Percentiles rank a stretch among this genome's conserved stretches.
Conservation (phyloP, 2,888 invertebrate species). For the Agrochola macilenta region DNA sequence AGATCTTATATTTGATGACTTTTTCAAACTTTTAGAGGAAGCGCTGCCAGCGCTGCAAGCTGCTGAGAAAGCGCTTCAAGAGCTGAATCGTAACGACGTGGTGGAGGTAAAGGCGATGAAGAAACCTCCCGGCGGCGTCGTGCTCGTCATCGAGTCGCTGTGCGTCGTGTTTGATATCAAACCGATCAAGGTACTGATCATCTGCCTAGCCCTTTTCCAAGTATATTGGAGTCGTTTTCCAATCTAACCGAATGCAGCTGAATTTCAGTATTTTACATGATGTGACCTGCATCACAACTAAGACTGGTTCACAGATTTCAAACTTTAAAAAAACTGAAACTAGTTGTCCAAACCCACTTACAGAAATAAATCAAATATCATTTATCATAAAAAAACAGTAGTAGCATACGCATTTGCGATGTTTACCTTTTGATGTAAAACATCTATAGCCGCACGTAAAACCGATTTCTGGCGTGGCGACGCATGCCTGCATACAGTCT, state of each 20-base stretch:
- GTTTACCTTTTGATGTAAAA: too few species aligned
- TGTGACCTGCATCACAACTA: neutral
- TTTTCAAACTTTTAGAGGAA: conserved; percentile 84
- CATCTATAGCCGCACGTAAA: too few species aligned
- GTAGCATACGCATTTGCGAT: too few species aligned
- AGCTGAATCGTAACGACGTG: conserved; percentile 97
- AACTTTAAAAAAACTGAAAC: too few species aligned
- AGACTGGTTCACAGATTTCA: neutral
- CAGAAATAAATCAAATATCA: too few species aligned
- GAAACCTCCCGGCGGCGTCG: conserved; percentile 96
- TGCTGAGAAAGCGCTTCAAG: conserved; percentile 96
- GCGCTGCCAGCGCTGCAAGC: conserved; percentile 97
- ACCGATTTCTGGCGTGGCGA: too few species aligned
- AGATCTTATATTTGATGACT: neutral
- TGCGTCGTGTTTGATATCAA: conserved; percentile 95
- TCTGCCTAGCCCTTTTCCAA: too few species aligned
- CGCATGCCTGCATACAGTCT: too few species aligned
- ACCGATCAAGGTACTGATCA: conserved; percentile 91
- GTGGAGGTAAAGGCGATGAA: conserved; percentile 98
- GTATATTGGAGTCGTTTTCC: neutral
- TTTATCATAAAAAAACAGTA: too few species aligned
- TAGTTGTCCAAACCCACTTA: too few species aligned
- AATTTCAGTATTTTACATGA: neutral
- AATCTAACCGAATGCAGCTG: neutral
- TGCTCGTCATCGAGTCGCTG: conserved; percentile 95